These are phyloP conservation scores for Nudaria mundana DNA, from an alignment of 2,888 invertebrate species.

Conservation along the genomic window DNA sequence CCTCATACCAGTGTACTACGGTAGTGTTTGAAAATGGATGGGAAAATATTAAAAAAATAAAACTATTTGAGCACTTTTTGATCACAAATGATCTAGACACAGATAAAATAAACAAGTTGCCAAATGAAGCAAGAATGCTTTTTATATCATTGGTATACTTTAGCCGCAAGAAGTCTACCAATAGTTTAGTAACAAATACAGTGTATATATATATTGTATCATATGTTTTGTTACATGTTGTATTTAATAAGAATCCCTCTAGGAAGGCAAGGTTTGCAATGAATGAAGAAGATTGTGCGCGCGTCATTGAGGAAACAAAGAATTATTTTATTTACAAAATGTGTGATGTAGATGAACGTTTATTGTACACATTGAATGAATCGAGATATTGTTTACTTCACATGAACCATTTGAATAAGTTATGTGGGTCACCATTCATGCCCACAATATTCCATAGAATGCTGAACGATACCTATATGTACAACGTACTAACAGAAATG, in stretches of 20 bases:
- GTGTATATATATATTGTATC: slow-evolving; percentile 38
- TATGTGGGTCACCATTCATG: slow-evolving; percentile 39
- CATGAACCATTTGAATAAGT: slow-evolving; percentile 41
- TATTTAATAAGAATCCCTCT: slow-evolving; percentile 13
- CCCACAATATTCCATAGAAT: slow-evolving; percentile 31
- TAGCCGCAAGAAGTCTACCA: slow-evolving; percentile 25
- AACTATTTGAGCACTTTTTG: slow-evolving; percentile 24
- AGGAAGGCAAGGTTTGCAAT: neutral
- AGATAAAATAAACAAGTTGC: slow-evolving; percentile 21
- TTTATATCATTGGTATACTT: slow-evolving; percentile 41
- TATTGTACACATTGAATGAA: slow-evolving; percentile 31
- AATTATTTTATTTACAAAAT: slow-evolving; percentile 19
- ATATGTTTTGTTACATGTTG: slow-evolving; percentile 32
- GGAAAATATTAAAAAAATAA: slow-evolving; percentile 16
- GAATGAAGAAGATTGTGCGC: neutral
- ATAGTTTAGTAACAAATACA: slow-evolving; percentile 16
- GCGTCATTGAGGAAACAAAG: neutral
- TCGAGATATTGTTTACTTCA: slow-evolving; percentile 40
- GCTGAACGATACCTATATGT: slow-evolving; percentile 43
- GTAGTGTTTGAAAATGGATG: slow-evolving; percentile 48
- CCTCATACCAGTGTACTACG: slow-evolving; percentile 25
- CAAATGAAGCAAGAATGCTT: slow-evolving; percentile 34
- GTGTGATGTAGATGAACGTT: slow-evolving; percentile 17
- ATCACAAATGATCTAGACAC: slow-evolving; percentile 14
- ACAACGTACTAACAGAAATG: slow-evolving; percentile 27